phyloP scores from a whole-genome alignment of 2,888 invertebrate genomes.

The Macrosiphum euphorbiae region DNA sequence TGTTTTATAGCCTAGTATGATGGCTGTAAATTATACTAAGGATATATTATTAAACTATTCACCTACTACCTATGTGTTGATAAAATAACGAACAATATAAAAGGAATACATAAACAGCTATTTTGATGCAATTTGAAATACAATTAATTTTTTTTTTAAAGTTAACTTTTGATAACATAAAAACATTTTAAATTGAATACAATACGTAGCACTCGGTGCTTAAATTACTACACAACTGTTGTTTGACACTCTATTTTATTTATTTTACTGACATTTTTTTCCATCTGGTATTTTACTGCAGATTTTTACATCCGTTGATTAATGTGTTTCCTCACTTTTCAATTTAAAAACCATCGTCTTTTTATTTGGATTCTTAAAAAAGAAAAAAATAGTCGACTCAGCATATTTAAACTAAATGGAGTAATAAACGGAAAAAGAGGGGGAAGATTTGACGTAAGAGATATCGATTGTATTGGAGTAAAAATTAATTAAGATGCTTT shows the following conservation, averaged over 20 bases:
- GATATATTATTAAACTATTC: neutral
- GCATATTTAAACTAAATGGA: conserved; percentile 46
- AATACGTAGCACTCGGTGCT: neutral
- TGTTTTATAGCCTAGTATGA: neutral
- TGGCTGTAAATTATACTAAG: neutral
- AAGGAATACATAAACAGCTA: neutral
- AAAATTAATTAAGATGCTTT: conserved; percentile 45
- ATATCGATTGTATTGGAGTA: conserved; percentile 48
- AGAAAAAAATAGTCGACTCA: conserved; percentile 16
- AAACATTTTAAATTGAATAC: neutral
- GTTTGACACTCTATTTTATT: conserved; percentile 40
- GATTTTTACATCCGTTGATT: conserved; percentile 40
- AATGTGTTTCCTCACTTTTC: conserved; percentile 45
- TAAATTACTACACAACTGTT: conserved; percentile 5
- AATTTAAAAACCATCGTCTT: conserved; percentile 41
- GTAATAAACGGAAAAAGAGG: conserved; percentile 45
- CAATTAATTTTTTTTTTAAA: neutral
- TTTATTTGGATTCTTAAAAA: conserved; percentile 13
- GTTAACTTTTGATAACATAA: neutral
- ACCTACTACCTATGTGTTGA: neutral
- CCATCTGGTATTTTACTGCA: conserved; percentile 33
- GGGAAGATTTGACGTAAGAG: conserved; percentile 1
- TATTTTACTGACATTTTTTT: conserved; percentile 33
- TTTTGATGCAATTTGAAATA: neutral
- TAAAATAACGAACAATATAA: neutral